phyloP scores from a whole-genome alignment of 2,888 invertebrate genomes.

The Drosophila mulleri region DNA sequence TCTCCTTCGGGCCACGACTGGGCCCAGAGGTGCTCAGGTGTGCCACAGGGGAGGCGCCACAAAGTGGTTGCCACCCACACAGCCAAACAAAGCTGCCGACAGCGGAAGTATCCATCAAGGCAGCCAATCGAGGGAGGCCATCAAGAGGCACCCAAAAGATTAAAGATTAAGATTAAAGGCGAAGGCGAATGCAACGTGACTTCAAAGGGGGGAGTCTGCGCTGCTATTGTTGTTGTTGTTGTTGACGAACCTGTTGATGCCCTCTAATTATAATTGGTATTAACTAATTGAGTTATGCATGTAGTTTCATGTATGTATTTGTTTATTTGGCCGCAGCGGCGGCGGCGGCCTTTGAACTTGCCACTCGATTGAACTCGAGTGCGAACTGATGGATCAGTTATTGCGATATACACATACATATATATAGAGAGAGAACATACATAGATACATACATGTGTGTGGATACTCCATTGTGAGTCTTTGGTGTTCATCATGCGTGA shows the following conservation, averaged over 20 bases:
- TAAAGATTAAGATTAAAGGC: slow-evolving; percentile 75
- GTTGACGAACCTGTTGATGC: slow-evolving; percentile 65
- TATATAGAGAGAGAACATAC: not conserved
- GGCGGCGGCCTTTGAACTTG: slow-evolving; percentile 62
- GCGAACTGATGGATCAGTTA: slow-evolving; percentile 61
- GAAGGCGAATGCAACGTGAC: slow-evolving; percentile 40
- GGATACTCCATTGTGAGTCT: not conserved
- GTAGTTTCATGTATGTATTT: slow-evolving; percentile 52
- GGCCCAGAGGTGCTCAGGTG: not conserved
- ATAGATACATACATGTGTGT: not conserved
- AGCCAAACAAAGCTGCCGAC: slow-evolving; percentile 60
- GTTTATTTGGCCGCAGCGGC: slow-evolving; percentile 43
- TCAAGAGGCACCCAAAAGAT: slow-evolving; percentile 36
- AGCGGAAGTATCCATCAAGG: slow-evolving; percentile 71
- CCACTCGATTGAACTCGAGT: slow-evolving; percentile 61
- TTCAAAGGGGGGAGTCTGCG: slow-evolving; percentile 55
- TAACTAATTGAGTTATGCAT: slow-evolving; percentile 51
- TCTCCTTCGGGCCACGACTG: not conserved
- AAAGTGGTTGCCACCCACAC: slow-evolving; percentile 68
- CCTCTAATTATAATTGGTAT: slow-evolving; percentile 52
- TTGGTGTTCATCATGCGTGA: slow-evolving; percentile 67
- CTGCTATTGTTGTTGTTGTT: slow-evolving; percentile 36
- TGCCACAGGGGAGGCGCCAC: slow-evolving; percentile 28
- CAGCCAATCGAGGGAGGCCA: slow-evolving; percentile 35
- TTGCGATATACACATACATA: slow-evolving; percentile 11